These are phyloP conservation scores for Allacma fusca DNA, from an alignment of 2,888 invertebrate species.

Conservation along the genomic window DNA sequence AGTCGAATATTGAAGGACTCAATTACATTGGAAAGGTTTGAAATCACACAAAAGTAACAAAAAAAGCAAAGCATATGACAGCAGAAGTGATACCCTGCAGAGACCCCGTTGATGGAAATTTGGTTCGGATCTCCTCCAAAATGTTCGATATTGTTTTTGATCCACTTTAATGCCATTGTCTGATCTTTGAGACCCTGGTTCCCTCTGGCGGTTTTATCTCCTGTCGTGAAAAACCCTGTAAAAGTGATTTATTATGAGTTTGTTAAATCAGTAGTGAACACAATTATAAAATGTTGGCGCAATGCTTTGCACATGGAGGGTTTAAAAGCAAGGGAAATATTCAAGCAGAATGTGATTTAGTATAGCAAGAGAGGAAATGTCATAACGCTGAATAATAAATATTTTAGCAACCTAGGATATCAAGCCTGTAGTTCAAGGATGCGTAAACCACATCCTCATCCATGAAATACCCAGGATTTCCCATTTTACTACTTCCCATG, in stretches of 20 bases:
- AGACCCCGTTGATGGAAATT: background rate
- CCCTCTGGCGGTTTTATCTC: background rate
- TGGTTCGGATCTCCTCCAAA: slow-evolving; percentile 11
- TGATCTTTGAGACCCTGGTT: slow-evolving; percentile 1
- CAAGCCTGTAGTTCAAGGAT: background rate
- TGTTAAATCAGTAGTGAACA: no score
- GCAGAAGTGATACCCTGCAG: background rate
- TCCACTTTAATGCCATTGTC: background rate
- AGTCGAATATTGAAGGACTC: background rate
- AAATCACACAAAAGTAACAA: slow-evolving; percentile 15
- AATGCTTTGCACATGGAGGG: no score
- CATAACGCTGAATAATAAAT: background rate
- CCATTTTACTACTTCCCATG: background rate
- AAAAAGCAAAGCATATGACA: background rate
- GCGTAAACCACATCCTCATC: background rate
- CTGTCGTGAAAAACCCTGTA: background rate
- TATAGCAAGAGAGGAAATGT: no score
- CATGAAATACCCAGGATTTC: no score
- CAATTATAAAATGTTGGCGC: no score
- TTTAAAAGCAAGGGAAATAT: no score
- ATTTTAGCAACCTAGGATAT: background rate
- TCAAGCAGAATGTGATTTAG: no score
- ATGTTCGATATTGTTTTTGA: background rate
- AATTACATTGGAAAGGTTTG: background rate
- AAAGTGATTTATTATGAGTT: background rate